Percentiles rank a stretch among this genome's conserved stretches.
These are phyloP conservation scores for Pelagia noctiluca DNA, from an alignment of 30 jellyfish, hydroid and myxozoan species.

Conservation along the genomic window DNA sequence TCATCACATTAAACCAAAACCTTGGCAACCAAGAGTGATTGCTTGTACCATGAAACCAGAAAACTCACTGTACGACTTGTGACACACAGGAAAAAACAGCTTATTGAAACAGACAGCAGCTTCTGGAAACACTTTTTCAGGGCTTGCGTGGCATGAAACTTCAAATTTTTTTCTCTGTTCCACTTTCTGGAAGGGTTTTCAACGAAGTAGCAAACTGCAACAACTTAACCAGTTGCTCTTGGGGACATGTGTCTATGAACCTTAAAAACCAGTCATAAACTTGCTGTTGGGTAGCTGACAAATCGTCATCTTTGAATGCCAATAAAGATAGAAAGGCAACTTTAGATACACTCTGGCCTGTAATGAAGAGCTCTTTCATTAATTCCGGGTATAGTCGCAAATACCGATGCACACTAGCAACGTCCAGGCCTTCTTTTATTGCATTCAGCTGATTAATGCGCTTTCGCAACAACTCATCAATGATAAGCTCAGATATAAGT, in stretches of 20 bases:
- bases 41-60: slow-evolving; percentile 1
- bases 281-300: too few species aligned
- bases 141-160: neutral
- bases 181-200: neutral
- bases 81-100: slow-evolving; percentile 20
- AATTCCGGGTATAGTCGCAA: slow-evolving; percentile 11
- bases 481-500: too few species aligned
- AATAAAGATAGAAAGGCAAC: too few species aligned
- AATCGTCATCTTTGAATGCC: too few species aligned
- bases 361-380: slow-evolving; percentile 4
- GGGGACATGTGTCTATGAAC: neutral
- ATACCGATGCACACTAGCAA: slow-evolving; percentile 12
- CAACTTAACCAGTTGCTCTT: neutral
- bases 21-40: neutral
- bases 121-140: slow-evolving; percentile 12
- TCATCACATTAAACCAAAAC: neutral
- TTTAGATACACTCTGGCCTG: slow-evolving; percentile 12
- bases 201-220: slow-evolving; percentile 1
- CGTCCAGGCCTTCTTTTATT: neutral
- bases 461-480: too few species aligned
- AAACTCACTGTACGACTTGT: neutral
- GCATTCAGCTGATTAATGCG: too few species aligned
- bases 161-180: neutral
- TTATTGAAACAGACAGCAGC: slow-evolving; percentile 30
- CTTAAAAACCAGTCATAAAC: neutral